Evolutionary conservation across 1,140 invertebrate species (phyloP).

Genomic region (Nasonia longicornis): DNA sequence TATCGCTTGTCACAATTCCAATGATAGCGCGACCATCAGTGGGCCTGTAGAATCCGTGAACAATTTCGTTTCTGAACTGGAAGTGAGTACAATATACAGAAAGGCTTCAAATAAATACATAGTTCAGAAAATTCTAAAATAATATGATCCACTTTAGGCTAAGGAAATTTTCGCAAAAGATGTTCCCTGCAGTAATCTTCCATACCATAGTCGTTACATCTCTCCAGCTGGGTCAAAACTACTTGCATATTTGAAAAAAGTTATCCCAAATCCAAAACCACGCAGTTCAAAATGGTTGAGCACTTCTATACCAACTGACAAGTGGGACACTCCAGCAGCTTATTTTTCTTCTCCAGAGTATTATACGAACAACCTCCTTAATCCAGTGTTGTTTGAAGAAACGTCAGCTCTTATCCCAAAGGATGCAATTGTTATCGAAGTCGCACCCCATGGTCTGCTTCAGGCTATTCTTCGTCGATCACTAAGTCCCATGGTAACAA

Average conservation of each 20-base stretch:
- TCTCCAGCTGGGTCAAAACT: constrained; percentile 75
- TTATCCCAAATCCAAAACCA: constrained; percentile 77
- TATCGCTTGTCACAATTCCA: constrained; percentile 79
- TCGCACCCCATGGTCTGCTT: constrained; percentile 85
- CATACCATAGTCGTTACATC: constrained; percentile 82
- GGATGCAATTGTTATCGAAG: constrained; percentile 84
- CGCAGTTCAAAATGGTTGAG: constrained; percentile 88
- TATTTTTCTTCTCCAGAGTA: constrained; percentile 88
- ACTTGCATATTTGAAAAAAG: constrained; percentile 77
- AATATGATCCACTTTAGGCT: constrained; percentile 60
- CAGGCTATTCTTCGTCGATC: constrained; percentile 76
- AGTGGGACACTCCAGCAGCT: constrained; percentile 80
- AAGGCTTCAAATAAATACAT: no score
- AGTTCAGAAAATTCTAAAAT: no score
- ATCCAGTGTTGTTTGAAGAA: constrained; percentile 89
- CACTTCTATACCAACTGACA: constrained; percentile 81
- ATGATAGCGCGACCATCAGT: constrained; percentile 78
- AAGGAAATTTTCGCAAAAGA: constrained; percentile 83
- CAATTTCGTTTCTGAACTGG: constrained; percentile 63
- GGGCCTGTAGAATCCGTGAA: constrained; percentile 71
- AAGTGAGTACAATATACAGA: constrained; percentile 50
- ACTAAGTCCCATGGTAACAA: constrained; percentile 71
- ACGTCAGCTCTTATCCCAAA: constrained; percentile 80
- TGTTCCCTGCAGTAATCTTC: constrained; percentile 77
- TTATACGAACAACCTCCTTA: constrained; percentile 91